Evolutionary conservation across 2,888 invertebrate species (phyloP), one percentile per base, ranked within the genome.

Genomic region (Poecilus cupreus): DNA sequence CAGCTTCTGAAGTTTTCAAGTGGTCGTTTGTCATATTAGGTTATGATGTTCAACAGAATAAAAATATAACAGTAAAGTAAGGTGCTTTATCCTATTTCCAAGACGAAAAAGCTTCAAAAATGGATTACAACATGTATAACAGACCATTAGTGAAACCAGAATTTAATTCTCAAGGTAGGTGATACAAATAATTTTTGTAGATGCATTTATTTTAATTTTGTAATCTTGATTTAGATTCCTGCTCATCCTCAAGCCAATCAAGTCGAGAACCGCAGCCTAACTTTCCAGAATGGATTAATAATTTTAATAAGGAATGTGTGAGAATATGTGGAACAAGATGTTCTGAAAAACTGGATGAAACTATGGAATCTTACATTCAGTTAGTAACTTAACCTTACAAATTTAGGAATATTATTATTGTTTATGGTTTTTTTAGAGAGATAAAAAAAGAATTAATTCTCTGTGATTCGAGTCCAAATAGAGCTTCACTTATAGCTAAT

Each of bases 391-490:
- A 18, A 39, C 24, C 10, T 51, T 49, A 32, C 16, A 16, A 37
- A 22, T 70, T 74, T 43, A 46, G 43, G 22, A 46, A 18, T 20
- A 46, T 3, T 39, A 49, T 74, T 74, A 13, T 8, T 72, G 8
- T 16, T 64, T 64, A 64, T 57, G n/a, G n/a, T 49, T 51, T 24
- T 78, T 78, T 32, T 37, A 79, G 79, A 13, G 49, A 79, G 13
- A 32, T 70, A 10, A 68, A 70, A 32, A 13, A 26, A 6, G 81
- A 81, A 32, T 32, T 81, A 16, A 8, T 32, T 16, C 43, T 49
- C 13, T 81, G 75, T 49, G 46, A 51, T 26, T 13, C 22, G n/a
- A 80, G 81, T 20, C 81, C 81, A 24, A 64, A 60, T 81, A 51
- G 64, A 46, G 46, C 74, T 16, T n/a, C 43, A 8, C 18, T 75